A percentile compares a stretch with the other conserved stretches of the same genome.
phyloP scores from a whole-genome alignment of 1,140 invertebrate genomes.

The Drosophila nigromelanica region DNA sequence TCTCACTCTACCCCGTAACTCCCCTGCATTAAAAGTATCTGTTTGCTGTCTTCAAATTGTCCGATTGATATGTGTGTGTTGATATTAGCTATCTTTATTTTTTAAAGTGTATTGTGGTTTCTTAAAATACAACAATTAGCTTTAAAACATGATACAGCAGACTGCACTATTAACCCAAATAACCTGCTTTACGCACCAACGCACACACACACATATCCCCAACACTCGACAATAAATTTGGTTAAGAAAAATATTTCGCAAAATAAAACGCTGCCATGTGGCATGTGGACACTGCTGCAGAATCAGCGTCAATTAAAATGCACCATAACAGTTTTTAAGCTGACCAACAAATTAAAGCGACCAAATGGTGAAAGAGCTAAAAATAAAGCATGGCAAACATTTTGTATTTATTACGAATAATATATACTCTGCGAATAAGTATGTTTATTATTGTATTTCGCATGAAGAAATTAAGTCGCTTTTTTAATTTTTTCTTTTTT shows the following conservation, averaged over 20 bases:
- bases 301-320: constrained; percentile 50
- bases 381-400: constrained; percentile 8
- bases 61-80: constrained; percentile 25
- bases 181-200: neutral
- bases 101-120: constrained; percentile 14
- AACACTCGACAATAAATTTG: constrained; percentile 33
- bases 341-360: constrained; percentile 48
- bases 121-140: constrained; percentile 20
- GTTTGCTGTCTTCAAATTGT: constrained; percentile 48
- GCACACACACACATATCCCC: constrained; percentile 1
- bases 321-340: constrained; percentile 45
- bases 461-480: neutral
- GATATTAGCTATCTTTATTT: constrained; percentile 18
- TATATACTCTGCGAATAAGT: no score
- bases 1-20: neutral
- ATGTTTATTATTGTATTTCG: no score
- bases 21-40: constrained; percentile 15
- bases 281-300: constrained; percentile 13
- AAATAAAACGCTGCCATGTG: constrained; percentile 42
- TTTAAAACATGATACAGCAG: neutral
- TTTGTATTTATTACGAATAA: neutral
- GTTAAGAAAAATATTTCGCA: constrained; percentile 37
- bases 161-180: constrained; percentile 44
- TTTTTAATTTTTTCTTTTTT: neutral
- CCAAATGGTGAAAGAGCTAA: constrained; percentile 18